Percentiles rank a stretch among this genome's conserved stretches.
Conservation (phyloP, 1,140 invertebrate genomes). For the Lepidurus apus region DNA sequence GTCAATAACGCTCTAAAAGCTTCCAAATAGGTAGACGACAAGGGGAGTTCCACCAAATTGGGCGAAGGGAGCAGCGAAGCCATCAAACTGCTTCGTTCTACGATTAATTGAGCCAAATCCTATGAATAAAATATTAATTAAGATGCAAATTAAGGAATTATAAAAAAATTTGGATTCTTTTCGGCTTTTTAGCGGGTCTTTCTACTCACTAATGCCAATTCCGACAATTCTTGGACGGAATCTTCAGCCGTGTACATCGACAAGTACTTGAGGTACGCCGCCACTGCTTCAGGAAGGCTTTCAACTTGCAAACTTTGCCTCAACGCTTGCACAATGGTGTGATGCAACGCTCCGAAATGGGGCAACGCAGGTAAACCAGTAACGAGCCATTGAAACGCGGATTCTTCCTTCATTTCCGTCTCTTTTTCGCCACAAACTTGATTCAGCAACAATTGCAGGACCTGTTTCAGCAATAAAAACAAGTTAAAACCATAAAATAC, state of each 20-base stretch:
- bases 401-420: constrained; percentile 29
- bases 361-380: constrained; percentile 51
- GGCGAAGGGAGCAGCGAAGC: constrained; percentile 68
- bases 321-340: constrained; percentile 49
- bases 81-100: constrained; percentile 84
- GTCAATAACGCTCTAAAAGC: constrained; percentile 69
- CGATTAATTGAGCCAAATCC: constrained; percentile 85
- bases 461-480: background rate
- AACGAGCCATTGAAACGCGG: constrained; percentile 26
- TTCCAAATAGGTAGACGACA: constrained; percentile 41
- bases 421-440: constrained; percentile 32
- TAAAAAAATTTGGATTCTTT: constrained; percentile 20
- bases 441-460: background rate
- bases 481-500: background rate
- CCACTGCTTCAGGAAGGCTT: constrained; percentile 75
- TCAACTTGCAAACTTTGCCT: constrained; percentile 83
- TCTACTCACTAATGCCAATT: constrained; percentile 45
- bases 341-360: constrained; percentile 62
- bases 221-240: constrained; percentile 51
- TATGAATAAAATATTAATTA: constrained; percentile 43
- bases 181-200: background rate
- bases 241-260: constrained; percentile 64
- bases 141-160: constrained; percentile 33
- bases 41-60: constrained; percentile 19
- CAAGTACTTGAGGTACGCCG: constrained; percentile 82